Base-by-base conservation (phyloP, 2,797 vertebrate species). In the Ptychadena robeensis region DNA sequence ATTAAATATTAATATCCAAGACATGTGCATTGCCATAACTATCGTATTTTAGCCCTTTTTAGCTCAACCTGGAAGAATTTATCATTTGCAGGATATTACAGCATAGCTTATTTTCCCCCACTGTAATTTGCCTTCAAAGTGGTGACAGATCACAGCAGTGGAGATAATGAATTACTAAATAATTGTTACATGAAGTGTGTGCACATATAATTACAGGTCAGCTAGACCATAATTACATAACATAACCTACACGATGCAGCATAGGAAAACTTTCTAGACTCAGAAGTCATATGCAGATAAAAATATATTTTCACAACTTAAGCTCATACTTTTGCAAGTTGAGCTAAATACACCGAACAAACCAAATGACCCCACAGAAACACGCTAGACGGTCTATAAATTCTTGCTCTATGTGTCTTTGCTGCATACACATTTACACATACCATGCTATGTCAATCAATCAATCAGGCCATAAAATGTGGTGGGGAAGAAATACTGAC, bases 101-200 rank as follows among this genome's bases (percentile, higher is more conserved):
- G 25, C 25, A 38, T 74, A 15, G 72, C 57, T 75, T 75, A 25
- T 64, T 64, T 64, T 87, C 9, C 31, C 2, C 35, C 61, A 25
- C 25, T 34, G 48, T 61, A 35, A 73, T 73, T 59, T 59, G 22
- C 73, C 57, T 61, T 35, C 32, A 37, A 59, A 74, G 31, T 25
- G 27, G 59, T 77, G 35, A 77, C 10, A 28, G 74, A 77, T 77
- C 44, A 59, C 44, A 44, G 77, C 66, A 79, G 64, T 38, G 11
- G 31, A 25, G 74, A 67, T 77, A 77, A 77, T 48, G 38, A 77
- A 77, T 67, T 67, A 22, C 74, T 30, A 66, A 79, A 67, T 79
- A 79, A 68, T 69, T 57, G 76, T 35, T 57, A 68, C 64, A 14
- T 67, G 3, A 78, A 68, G 76, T 53, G 30, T 57, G 32, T 70